A percentile compares a stretch with the other conserved stretches of the same genome.
Conservation (phyloP, 2,888 invertebrate genomes). For the Ormyrus nitidulus region DNA sequence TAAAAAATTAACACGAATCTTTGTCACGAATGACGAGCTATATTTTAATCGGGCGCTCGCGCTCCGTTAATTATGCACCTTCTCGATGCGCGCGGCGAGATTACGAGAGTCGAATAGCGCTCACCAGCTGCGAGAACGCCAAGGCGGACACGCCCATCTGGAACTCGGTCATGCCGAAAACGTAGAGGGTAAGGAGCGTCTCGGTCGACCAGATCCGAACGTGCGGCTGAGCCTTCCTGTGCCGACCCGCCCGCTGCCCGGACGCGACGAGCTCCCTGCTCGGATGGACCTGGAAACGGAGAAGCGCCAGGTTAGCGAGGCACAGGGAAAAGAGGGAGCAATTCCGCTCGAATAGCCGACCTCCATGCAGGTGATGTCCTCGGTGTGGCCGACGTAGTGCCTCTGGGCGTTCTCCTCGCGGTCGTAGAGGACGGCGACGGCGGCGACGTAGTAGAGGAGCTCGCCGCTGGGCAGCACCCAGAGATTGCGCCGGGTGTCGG, state of each 20-base stretch:
- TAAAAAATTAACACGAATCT: too few relatives aligned
- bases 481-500: constrained; percentile 91
- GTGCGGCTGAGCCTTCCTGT: constrained; percentile 90
- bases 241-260: constrained; percentile 90
- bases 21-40: too few relatives aligned
- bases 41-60: too few relatives aligned
- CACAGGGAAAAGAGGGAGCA: too few relatives aligned
- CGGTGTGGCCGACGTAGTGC: constrained; percentile 93
- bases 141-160: constrained; percentile 91
- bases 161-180: constrained; percentile 94
- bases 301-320: neutral
- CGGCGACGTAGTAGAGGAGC: constrained; percentile 93
- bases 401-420: constrained; percentile 91
- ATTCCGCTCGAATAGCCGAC: constrained; percentile 74
- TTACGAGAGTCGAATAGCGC: too few relatives aligned
- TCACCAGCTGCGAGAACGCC: constrained; percentile 90
- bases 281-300: constrained; percentile 82
- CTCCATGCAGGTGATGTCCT: constrained; percentile 89
- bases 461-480: constrained; percentile 97
- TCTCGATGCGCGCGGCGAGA: too few relatives aligned
- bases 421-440: constrained; percentile 92
- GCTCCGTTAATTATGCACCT: too few relatives aligned
- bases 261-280: constrained; percentile 92
- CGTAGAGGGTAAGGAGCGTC: constrained; percentile 90
- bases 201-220: constrained; percentile 95